Conservation (phyloP, 2,797 vertebrate species). For the Pseudochirops corinnae region DNA sequence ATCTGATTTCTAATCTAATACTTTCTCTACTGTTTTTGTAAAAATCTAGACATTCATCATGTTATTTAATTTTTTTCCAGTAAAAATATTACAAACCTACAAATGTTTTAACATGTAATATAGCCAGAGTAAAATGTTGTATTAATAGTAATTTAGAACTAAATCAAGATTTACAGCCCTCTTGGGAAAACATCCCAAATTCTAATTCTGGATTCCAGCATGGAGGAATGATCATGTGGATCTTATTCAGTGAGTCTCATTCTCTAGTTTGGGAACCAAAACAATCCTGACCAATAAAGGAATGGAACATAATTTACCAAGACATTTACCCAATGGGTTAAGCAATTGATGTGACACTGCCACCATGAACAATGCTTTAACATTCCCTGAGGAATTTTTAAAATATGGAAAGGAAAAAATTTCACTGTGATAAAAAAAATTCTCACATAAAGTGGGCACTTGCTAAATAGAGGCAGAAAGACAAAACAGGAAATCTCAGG, state of each 20-base stretch:
- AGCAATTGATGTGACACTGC: neutral
- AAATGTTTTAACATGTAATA: neutral
- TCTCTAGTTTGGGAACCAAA: neutral
- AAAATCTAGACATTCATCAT: neutral
- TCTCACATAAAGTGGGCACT: neutral
- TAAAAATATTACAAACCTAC: neutral
- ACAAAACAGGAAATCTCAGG: neutral
- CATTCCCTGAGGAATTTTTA: neutral
- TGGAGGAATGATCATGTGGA: neutral
- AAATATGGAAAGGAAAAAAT: neutral
- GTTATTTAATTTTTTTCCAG: neutral
- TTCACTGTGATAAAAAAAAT: neutral
- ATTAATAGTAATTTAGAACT: neutral
- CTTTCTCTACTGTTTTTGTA: neutral
- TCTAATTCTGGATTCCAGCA: neutral
- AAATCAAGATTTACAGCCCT: neutral
- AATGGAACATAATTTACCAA: neutral
- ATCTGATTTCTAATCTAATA: neutral
- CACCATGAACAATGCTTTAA: neutral
- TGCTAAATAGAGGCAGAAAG: neutral
- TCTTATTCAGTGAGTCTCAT: neutral
- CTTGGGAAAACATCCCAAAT: neutral
- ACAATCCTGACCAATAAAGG: neutral
- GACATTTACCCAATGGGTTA: neutral
- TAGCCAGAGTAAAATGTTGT: neutral